Evolutionary conservation across 2,888 invertebrate species (phyloP).

Genomic region (Nomada fabriciana): DNA sequence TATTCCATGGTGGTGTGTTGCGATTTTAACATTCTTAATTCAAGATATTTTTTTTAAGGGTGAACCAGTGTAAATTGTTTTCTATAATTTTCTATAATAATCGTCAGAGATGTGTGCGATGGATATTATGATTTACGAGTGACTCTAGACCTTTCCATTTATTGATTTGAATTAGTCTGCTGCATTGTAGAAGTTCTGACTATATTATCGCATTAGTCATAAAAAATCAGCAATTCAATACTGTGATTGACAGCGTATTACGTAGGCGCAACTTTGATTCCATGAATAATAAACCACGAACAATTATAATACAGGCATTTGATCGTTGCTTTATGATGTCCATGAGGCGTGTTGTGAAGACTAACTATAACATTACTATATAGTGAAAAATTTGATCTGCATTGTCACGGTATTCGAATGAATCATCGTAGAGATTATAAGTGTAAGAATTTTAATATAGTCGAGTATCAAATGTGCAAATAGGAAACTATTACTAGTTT

Average conservation of each 20-base stretch:
- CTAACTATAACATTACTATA: not conserved
- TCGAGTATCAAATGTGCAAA: not conserved
- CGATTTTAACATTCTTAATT: too few relatives aligned
- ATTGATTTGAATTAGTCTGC: not conserved
- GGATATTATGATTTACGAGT: too few relatives aligned
- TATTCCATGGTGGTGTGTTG: too few relatives aligned
- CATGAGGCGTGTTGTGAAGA: not conserved
- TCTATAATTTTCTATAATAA: too few relatives aligned
- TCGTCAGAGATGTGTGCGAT: too few relatives aligned
- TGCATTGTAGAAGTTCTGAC: too few relatives aligned
- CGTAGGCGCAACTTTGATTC: not conserved
- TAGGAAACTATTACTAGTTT: not conserved
- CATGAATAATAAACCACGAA: not conserved
- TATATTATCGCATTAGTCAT: constrained; percentile 7
- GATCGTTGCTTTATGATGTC: not conserved
- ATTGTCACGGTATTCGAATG: constrained; percentile 5
- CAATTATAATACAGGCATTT: not conserved
- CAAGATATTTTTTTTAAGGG: too few relatives aligned
- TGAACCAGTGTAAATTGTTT: too few relatives aligned
- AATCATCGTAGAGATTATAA: constrained; percentile 19
- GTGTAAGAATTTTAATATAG: not conserved
- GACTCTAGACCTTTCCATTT: too few relatives aligned
- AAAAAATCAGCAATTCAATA: too few relatives aligned
- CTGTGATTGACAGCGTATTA: not conserved
- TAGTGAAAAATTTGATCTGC: constrained; percentile 2